A percentile compares a stretch with the other conserved stretches of the same genome.
Conservation (phyloP, 1,140 invertebrate species). For the Drosophila repleta region DNA sequence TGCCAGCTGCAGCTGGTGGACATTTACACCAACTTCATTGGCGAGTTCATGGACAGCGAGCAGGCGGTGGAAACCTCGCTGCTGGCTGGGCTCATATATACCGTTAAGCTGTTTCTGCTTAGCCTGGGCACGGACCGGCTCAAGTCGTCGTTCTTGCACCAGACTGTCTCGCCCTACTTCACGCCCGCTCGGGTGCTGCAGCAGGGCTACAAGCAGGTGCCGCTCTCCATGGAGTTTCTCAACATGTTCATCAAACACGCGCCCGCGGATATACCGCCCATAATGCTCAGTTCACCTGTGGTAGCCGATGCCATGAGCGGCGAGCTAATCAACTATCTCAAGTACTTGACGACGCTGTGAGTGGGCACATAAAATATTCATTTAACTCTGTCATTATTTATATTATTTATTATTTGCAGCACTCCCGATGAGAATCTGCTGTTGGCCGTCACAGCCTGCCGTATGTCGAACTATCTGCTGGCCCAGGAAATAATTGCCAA, state of each 20-base stretch:
- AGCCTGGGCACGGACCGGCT: constrained; percentile 70
- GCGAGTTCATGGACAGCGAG: constrained; percentile 33
- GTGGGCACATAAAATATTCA: constrained; percentile 9
- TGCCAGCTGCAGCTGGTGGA: constrained; percentile 75
- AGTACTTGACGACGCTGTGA: constrained; percentile 69
- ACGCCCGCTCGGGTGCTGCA: constrained; percentile 64
- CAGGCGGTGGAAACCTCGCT: constrained; percentile 45
- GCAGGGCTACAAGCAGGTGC: constrained; percentile 72
- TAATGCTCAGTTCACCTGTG: constrained; percentile 75
- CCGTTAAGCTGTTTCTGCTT: constrained; percentile 73
- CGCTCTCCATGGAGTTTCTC: constrained; percentile 74
- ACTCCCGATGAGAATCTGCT: constrained; percentile 72
- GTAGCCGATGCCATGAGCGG: constrained; percentile 79
- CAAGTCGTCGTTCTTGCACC: constrained; percentile 71
- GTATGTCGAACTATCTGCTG: constrained; percentile 79
- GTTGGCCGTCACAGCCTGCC: constrained; percentile 75
- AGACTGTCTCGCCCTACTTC: constrained; percentile 68
- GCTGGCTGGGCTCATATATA: constrained; percentile 72
- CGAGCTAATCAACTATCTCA: constrained; percentile 76
- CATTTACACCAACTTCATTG: constrained; percentile 76
- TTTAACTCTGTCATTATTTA: not conserved
- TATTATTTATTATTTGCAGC: constrained; percentile 13
- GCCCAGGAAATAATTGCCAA: constrained; percentile 71
- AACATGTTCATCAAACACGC: constrained; percentile 80
- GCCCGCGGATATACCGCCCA: constrained; percentile 65